These are phyloP conservation scores for Hydrotaea cyrtoneurina DNA, from an alignment of 2,888 invertebrate species.

Conservation along the genomic window DNA sequence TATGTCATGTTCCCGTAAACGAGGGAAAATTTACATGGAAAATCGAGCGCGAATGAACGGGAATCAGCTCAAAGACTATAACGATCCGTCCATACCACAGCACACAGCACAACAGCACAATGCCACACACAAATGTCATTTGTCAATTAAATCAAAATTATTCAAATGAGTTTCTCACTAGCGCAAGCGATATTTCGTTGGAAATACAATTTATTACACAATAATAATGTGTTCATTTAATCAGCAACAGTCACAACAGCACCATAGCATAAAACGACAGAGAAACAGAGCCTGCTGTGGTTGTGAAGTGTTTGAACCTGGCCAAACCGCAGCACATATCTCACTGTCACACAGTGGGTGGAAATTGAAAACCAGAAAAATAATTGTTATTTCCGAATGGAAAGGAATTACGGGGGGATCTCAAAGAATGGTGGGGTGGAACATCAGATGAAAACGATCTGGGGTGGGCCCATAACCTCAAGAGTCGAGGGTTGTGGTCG, in stretches of 20 bases:
- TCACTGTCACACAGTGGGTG: constrained; percentile 47
- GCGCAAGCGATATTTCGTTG: constrained; percentile 51
- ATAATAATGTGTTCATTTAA: constrained; percentile 65
- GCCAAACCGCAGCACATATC: constrained; percentile 20
- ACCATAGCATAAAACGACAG: constrained; percentile 4
- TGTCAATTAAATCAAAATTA: constrained; percentile 67
- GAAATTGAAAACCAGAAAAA: constrained; percentile 14
- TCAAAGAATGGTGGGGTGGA: no score
- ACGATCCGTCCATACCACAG: background rate
- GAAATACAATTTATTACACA: constrained; percentile 65
- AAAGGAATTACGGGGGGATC: no score
- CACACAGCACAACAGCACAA: constrained; percentile 24
- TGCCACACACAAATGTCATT: constrained; percentile 62
- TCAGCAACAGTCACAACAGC: constrained; percentile 46
- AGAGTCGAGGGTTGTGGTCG: no score
- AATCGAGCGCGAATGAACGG: constrained; percentile 31
- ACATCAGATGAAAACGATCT: no score
- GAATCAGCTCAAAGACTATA: constrained; percentile 8
- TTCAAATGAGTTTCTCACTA: constrained; percentile 56
- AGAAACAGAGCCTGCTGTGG: background rate
- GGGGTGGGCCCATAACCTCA: no score
- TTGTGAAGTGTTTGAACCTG: background rate
- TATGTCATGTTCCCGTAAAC: constrained; percentile 1
- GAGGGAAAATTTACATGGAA: constrained; percentile 30
- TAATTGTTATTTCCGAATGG: background rate